Percentiles rank a stretch among this genome's conserved stretches.
Evolutionary conservation across 1,140 invertebrate genomes (phyloP).

Genomic region (Drosophila malerkotliana): DNA sequence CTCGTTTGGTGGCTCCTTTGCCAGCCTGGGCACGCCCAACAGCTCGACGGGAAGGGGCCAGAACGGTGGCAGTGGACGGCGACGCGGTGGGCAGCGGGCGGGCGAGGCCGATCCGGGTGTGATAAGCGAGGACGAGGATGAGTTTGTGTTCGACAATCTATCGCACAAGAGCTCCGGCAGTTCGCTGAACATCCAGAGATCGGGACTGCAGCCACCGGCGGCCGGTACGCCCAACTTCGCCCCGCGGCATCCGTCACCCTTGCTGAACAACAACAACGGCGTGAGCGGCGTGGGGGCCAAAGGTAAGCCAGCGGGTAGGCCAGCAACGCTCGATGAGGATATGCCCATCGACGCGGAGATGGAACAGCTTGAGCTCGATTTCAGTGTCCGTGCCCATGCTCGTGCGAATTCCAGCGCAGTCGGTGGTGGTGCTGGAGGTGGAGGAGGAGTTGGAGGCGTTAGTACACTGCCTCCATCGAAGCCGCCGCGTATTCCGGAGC

Average conservation of each 20-base stretch:
- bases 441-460: not conserved
- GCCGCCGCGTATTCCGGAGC: constrained; percentile 63
- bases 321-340: constrained; percentile 66
- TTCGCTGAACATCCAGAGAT: constrained; percentile 88
- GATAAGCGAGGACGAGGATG: constrained; percentile 94
- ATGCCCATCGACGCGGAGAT: constrained; percentile 63
- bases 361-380: constrained; percentile 81
- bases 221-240: constrained; percentile 67
- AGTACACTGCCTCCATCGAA: constrained; percentile 82
- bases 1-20: constrained; percentile 86
- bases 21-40: constrained; percentile 84
- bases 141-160: constrained; percentile 94
- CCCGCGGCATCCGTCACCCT: constrained; percentile 70
- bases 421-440: not conserved
- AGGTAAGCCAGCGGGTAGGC: constrained; percentile 48
- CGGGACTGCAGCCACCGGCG: constrained; percentile 81
- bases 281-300: constrained; percentile 7
- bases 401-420: constrained; percentile 4
- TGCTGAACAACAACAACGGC: constrained; percentile 60
- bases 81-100: constrained; percentile 85
- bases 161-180: constrained; percentile 94
- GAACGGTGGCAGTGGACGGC: constrained; percentile 55
- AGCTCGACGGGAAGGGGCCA: constrained; percentile 56
- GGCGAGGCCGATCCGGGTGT: constrained; percentile 94
- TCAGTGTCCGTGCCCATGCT: constrained; percentile 82